Evolutionary conservation across 2,888 invertebrate genomes (phyloP).

Genomic region (Brachypalpus laphriformis): DNA sequence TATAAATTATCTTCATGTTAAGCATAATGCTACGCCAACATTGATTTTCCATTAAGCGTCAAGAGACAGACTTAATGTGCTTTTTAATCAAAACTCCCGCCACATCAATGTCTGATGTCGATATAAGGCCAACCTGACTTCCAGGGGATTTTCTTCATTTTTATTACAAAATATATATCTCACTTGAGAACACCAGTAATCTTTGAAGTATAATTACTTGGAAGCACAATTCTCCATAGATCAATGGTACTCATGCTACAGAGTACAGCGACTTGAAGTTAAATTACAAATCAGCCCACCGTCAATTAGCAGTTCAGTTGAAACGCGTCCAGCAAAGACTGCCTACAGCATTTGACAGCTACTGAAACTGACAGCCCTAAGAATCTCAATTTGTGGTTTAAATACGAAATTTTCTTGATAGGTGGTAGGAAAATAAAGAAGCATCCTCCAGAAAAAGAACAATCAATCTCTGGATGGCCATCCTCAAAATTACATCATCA

Average conservation of each 20-base stretch:
- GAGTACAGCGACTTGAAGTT: neutral
- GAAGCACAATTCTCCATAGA: neutral
- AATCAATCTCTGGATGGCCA: conserved; percentile 18
- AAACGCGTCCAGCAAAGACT: neutral
- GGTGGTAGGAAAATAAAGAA: neutral
- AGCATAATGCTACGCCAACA: neutral
- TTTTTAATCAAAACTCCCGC: neutral
- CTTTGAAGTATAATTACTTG: neutral
- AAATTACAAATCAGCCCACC: neutral
- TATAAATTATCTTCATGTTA: too few relatives aligned
- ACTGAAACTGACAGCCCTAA: neutral
- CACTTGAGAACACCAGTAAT: neutral
- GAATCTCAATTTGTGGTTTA: neutral
- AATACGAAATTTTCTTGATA: neutral
- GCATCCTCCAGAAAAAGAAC: neutral
- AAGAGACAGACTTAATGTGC: neutral
- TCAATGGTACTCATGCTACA: neutral
- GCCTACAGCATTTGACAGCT: neutral
- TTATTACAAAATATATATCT: neutral
- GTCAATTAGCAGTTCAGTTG: neutral
- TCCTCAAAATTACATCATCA: conserved; percentile 23
- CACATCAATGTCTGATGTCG: neutral
- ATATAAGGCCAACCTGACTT: neutral
- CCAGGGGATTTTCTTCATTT: neutral
- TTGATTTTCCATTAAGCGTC: neutral